Evolutionary conservation across 2,888 invertebrate species (phyloP), one percentile per base, ranked within the genome.

Genomic region (Sinotaia quadrata): DNA sequence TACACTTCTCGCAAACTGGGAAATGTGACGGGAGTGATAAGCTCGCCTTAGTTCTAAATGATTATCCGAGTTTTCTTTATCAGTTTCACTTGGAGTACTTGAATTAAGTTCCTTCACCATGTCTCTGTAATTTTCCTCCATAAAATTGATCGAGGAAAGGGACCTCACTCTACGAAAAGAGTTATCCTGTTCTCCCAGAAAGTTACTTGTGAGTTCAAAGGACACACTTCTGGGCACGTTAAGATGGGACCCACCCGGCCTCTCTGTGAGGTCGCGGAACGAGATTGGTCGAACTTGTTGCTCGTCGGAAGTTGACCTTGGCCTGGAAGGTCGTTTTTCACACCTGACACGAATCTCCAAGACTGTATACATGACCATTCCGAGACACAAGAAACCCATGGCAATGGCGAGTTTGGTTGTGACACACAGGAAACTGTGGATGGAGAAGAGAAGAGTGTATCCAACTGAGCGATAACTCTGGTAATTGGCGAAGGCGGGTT

Each of bases 401-500:
- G 67, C 49, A 47, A 67, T 67, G 67, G 51, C 36, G 27, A 67
- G 29, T 31, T 54, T 65, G 44, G 41, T 49, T 47, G 21, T 15
- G 29, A 61, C 60, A n/a, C 67, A 57, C 21, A 81, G 67, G 41
- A 77, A 73, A 41, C 67, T 76, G 51, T 79, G 78, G 65, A 75
- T 75, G 21, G 76, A 75, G 65, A 81, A 80, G 27, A 76, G 76
- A 31, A 79, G 57, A 18, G 79, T 80, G 65, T 75, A 80, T 10
- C 82, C 80, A 0, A 78, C 58, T 24, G 79, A 78, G 52, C 79
- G 79, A 77, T 80, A 80, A 0, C 79, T 78, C 60, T 84, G 83
- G 65, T 80, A 80, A 72, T 81, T 82, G 52, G 83, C 83, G 62
- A 82, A 83, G 8, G 82, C 83, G 7, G 81, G 71, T 29, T 81